These are phyloP conservation scores for Tubulanus polymorphus DNA, from an alignment of 2,888 invertebrate genomes.

Conservation along the genomic window DNA sequence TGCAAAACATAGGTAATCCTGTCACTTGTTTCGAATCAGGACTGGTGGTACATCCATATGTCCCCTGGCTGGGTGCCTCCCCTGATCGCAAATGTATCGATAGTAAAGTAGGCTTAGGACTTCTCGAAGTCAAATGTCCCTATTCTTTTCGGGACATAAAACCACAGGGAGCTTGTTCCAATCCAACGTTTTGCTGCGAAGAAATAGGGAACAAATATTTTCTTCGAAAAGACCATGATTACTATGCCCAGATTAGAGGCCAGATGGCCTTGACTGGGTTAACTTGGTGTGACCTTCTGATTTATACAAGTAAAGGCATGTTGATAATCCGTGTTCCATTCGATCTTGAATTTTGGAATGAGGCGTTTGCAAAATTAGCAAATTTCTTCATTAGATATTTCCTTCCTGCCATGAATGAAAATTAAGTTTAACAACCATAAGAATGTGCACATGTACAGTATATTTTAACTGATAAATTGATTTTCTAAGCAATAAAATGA, in stretches of 20 bases:
- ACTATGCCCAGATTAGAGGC: slow-evolving; percentile 21
- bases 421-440: no score
- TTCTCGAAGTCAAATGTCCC: not conserved
- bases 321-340: slow-evolving; percentile 16
- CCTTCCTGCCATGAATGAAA: no score
- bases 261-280: slow-evolving; percentile 15
- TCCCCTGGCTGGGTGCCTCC: slow-evolving; percentile 2
- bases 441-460: no score
- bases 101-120: not conserved
- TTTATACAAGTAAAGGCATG: slow-evolving; percentile 17
- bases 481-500: no score
- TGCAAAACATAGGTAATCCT: not conserved
- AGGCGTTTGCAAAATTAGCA: not conserved
- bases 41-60: slow-evolving; percentile 1
- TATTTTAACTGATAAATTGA: no score
- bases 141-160: not conserved
- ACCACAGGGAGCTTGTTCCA: not conserved
- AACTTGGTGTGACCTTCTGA: slow-evolving; percentile 23
- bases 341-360: slow-evolving; percentile 9
- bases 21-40: not conserved
- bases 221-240: slow-evolving; percentile 9
- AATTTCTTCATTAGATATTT: not conserved
- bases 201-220: not conserved
- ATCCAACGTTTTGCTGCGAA: not conserved
- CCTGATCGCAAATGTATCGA: slow-evolving; percentile 4